Evolutionary conservation across 2,113 vertebrate genomes (phyloP).

Genomic region (Tragelaphus buxtoni): DNA sequence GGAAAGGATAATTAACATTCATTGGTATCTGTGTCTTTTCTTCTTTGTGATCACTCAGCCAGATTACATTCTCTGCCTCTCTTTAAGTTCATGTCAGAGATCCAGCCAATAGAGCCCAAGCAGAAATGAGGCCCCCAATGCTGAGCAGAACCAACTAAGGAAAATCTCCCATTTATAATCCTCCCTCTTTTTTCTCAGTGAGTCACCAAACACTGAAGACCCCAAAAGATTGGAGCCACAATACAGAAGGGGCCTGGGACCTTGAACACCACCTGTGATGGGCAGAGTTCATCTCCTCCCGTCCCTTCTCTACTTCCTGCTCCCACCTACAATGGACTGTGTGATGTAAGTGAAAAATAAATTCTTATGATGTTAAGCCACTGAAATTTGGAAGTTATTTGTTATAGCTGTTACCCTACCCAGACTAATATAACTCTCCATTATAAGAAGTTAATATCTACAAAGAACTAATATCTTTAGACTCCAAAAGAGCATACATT

Average conservation of each 20-base stretch:
- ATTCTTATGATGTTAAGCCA: neutral
- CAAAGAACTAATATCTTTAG: slow-evolving; percentile 51
- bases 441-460: slow-evolving; percentile 50
- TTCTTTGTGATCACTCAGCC: neutral
- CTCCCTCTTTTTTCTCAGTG: neutral
- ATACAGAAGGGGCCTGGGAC: neutral
- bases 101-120: neutral
- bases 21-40: neutral
- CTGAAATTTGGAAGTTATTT: slow-evolving; percentile 13
- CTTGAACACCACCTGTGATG: neutral
- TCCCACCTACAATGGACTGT: neutral
- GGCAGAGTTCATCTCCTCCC: neutral
- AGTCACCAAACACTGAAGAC: neutral
- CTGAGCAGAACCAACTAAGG: neutral
- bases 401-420: neutral
- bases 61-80: neutral
- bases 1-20: neutral
- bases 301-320: neutral
- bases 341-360: neutral
- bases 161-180: neutral
- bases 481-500: slow-evolving; percentile 35
- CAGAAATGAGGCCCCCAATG: neutral
- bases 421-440: slow-evolving; percentile 24
- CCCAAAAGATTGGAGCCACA: neutral
- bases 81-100: neutral